Base-by-base conservation (phyloP, 1,140 invertebrate species). In the Megathymus violae region DNA sequence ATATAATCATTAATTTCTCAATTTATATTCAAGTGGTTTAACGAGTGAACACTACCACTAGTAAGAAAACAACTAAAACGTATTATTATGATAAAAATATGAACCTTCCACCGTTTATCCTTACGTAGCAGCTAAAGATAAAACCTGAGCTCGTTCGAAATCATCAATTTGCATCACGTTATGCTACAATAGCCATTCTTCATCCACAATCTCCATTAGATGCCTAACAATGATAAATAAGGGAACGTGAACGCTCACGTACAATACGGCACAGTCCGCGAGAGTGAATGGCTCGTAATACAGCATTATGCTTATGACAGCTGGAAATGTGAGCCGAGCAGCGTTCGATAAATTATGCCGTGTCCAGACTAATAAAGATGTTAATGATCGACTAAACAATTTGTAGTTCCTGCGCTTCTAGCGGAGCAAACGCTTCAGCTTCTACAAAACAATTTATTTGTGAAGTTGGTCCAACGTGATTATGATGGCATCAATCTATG, bases 261-360 rank as follows among this genome's bases (percentile, higher is more conserved):
- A 36, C 47, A 31, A 36, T n/a, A 15, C 14, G 27, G 25, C 15
- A 50, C 25, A 50, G 47, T 50, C 47, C 47, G 31, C 27, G 14
- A 15, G 27, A 19, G 27, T n/a, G 16, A 16, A 22, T 22, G 15
- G 47, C 47, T 4, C n/a, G 47, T 50, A 50, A 51, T 54, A 40
- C 50, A 54, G 36, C 19, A 54, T 54, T 54, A 54, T 54, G 50
- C 50, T 54, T 41, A 52, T 52, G 50, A 54, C 25, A 41, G 50
- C 38, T 38, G 31, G 31, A 51, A 40, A 40, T 52, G 36, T 40
- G 36, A 52, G 50, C 50, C 11, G 50, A 40, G 11, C 11, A 13
- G 27, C 27, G 27, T 6, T 36, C 34, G 34, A 36, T 4, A 40
- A 41, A 40, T 52, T 52, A 16, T 11, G 36, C 10, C 11, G 16